phyloP scores from a whole-genome alignment of 2,113 vertebrate genomes.

The Gymnobelideus leadbeateri region DNA sequence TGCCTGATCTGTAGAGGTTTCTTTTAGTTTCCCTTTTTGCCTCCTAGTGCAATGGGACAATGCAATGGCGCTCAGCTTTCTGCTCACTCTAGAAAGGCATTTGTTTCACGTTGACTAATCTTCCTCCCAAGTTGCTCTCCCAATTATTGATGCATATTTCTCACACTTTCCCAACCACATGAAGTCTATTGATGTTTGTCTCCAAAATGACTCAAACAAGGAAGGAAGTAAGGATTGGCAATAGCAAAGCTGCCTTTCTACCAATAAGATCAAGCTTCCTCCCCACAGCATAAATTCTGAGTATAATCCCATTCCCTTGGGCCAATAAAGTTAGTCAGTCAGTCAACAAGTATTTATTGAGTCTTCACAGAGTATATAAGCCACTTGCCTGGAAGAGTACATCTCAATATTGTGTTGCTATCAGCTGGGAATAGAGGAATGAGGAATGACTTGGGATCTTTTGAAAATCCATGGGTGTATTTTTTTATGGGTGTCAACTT shows the following conservation, averaged over 20 bases:
- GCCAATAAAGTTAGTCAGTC: slow-evolving; percentile 35
- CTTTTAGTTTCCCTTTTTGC: slow-evolving; percentile 13
- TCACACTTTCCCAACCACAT: slow-evolving; percentile 34
- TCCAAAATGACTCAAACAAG: slow-evolving; percentile 53
- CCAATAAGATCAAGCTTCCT: slow-evolving; percentile 25
- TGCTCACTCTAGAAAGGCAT: slow-evolving; percentile 39
- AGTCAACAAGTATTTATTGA: slow-evolving; percentile 48
- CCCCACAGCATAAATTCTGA: slow-evolving; percentile 4
- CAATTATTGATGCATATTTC: slow-evolving; percentile 22
- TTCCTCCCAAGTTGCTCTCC: slow-evolving; percentile 30
- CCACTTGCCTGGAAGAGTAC: slow-evolving; percentile 39
- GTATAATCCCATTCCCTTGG: slow-evolving; percentile 17
- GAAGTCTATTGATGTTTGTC: slow-evolving; percentile 54
- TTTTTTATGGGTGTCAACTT: slow-evolving; percentile 51
- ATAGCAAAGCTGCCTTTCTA: slow-evolving; percentile 19
- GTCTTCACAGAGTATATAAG: not conserved
- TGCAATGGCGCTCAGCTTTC: not conserved
- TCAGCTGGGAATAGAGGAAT: slow-evolving; percentile 32
- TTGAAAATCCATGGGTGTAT: slow-evolving; percentile 26
- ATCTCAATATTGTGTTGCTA: slow-evolving; percentile 40
- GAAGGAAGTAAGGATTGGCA: slow-evolving; percentile 66
- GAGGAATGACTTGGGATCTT: slow-evolving; percentile 28
- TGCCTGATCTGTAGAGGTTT: not conserved
- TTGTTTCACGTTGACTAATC: slow-evolving; percentile 55
- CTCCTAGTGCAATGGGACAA: slow-evolving; percentile 2